These are phyloP conservation scores for Heliothis subflexa DNA, from an alignment of 1,140 invertebrate species.

Conservation along the genomic window DNA sequence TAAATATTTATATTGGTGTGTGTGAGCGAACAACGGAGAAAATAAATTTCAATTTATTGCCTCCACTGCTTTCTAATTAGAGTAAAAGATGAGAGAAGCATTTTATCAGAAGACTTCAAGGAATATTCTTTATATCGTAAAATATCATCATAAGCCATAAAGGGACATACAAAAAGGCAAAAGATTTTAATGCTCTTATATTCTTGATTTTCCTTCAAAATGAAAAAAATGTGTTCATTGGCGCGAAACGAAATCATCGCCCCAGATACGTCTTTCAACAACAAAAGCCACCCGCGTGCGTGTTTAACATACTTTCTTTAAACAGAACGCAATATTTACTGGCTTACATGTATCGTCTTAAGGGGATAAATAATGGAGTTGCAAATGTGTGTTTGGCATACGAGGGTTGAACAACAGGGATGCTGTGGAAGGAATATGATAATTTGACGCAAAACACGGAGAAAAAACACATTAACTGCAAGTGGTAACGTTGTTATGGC, in stretches of 20 bases:
- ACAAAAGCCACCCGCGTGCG: conserved; percentile 70
- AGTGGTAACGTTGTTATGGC: not conserved
- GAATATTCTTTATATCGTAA: conserved; percentile 65
- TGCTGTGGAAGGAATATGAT: conserved; percentile 57
- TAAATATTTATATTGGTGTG: conserved; percentile 70
- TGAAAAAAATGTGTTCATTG: conserved; percentile 78
- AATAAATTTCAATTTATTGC: conserved; percentile 73
- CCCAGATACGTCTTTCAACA: conserved; percentile 72
- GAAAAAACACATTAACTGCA: conserved; percentile 39
- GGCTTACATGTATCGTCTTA: conserved; percentile 70
- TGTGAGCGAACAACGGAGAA: conserved; percentile 59
- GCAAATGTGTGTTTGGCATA: conserved; percentile 64
- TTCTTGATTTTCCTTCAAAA: conserved; percentile 71
- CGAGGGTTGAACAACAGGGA: conserved; percentile 52
- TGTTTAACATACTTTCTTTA: conserved; percentile 80
- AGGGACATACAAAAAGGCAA: conserved; percentile 63
- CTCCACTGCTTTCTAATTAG: conserved; percentile 66
- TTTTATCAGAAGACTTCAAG: conserved; percentile 67
- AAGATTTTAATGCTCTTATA: conserved; percentile 72
- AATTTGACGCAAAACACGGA: conserved; percentile 62
- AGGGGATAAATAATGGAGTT: conserved; percentile 75
- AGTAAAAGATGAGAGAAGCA: conserved; percentile 67
- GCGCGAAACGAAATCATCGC: conserved; percentile 76
- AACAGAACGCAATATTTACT: conserved; percentile 71
- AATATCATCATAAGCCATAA: conserved; percentile 61